Percentiles rank a stretch among this genome's conserved stretches.
Evolutionary conservation across 2,797 vertebrate species (phyloP).

Genomic region (Babyrousa celebensis): DNA sequence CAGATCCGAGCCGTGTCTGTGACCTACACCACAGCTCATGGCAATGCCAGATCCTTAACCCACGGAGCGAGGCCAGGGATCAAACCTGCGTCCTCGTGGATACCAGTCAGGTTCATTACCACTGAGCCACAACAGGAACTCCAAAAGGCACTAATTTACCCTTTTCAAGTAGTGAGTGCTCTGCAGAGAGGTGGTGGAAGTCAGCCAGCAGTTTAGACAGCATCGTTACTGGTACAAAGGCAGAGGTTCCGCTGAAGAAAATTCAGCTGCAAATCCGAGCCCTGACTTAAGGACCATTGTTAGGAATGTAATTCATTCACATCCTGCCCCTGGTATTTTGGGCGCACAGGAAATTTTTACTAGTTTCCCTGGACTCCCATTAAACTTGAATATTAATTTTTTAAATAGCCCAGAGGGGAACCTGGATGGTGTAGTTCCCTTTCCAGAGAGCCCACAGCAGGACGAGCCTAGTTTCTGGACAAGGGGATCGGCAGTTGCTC

Average conservation of each 20-base stretch:
- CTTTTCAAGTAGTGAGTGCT: not conserved
- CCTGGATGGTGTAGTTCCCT: not conserved
- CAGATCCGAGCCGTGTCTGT: too few species aligned
- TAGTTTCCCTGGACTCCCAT: not conserved
- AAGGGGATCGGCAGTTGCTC: not conserved
- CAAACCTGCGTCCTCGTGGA: too few species aligned
- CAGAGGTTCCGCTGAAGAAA: too few species aligned
- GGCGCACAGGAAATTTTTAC: not conserved
- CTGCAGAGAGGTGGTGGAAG: not conserved
- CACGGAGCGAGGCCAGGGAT: too few species aligned
- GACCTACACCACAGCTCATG: too few species aligned
- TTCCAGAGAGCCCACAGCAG: not conserved
- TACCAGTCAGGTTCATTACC: too few species aligned
- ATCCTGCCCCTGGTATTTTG: not conserved
- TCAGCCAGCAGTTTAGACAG: not conserved
- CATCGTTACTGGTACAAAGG: rapidly evolving
- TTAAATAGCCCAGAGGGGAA: not conserved
- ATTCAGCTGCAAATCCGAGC: not conserved
- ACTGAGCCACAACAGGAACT: not conserved
- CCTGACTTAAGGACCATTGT: not conserved
- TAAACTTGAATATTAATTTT: not conserved
- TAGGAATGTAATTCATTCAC: not conserved
- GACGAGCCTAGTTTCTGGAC: not conserved
- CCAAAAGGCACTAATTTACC: not conserved
- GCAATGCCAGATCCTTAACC: too few species aligned